A percentile compares a stretch with the other conserved stretches of the same genome.
Conservation (phyloP, 2,113 vertebrate species). For the Lanius ludovicianus region DNA sequence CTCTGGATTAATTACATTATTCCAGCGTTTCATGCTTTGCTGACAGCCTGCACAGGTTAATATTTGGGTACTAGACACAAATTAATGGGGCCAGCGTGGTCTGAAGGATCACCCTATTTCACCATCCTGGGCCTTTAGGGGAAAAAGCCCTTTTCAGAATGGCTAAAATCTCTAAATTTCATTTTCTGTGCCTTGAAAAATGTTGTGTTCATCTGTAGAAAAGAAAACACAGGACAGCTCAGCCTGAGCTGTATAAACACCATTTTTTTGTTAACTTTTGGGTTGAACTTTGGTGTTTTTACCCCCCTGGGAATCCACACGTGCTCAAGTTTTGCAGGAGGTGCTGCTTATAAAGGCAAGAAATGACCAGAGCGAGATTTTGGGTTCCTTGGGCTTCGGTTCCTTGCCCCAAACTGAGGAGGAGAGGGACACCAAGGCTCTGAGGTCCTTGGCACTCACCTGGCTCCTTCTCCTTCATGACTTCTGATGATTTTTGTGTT, state of each 20-base stretch:
- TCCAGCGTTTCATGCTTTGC: background rate
- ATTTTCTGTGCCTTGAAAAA: background rate
- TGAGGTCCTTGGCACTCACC: fast-evolving
- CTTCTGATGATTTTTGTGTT: background rate
- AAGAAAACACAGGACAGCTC: fast-evolving
- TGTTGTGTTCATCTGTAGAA: fast-evolving
- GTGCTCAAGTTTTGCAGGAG: background rate
- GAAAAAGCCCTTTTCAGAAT: background rate
- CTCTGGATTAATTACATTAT: constrained; percentile 41
- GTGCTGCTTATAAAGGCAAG: background rate
- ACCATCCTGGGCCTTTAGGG: fast-evolving
- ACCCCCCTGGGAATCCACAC: background rate
- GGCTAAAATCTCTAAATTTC: background rate
- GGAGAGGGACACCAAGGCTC: fast-evolving
- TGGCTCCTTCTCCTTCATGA: fast-evolving
- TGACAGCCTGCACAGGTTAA: background rate
- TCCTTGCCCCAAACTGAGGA: background rate
- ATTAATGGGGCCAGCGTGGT: background rate
- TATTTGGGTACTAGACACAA: background rate
- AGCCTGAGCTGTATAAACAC: background rate
- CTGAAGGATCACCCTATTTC: background rate
- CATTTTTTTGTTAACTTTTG: background rate
- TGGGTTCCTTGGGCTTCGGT: background rate
- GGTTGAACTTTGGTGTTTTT: fast-evolving
- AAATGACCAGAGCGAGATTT: fast-evolving